phyloP scores from a whole-genome alignment of 2,797 vertebrate species.

The Pseudotriccus pelzelni region DNA sequence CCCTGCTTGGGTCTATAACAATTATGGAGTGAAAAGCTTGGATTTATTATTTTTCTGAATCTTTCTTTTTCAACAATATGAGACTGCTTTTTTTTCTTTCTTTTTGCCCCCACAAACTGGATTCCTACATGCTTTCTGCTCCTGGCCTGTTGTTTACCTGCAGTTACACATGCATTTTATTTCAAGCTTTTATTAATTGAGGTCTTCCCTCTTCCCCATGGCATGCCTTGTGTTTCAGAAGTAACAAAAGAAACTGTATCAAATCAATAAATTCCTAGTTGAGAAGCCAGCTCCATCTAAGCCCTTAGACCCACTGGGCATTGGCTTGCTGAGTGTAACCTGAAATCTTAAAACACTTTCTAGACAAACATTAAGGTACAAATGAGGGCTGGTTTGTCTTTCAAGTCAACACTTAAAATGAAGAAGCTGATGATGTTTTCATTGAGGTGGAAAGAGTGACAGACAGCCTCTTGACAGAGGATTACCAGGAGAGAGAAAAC shows the following conservation, averaged over 20 bases:
- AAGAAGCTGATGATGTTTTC: constrained; percentile 72
- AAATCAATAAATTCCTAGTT: constrained; percentile 70
- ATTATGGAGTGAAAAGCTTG: background rate
- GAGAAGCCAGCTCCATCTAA: constrained; percentile 50
- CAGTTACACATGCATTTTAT: constrained; percentile 60
- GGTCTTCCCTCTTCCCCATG: background rate
- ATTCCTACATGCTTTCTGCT: background rate
- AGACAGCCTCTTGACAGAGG: constrained; percentile 70
- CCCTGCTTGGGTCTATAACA: background rate
- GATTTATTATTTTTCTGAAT: background rate
- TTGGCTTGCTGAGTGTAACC: constrained; percentile 64
- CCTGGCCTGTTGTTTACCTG: background rate
- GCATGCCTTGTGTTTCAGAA: constrained; percentile 34
- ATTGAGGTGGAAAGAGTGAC: constrained; percentile 65
- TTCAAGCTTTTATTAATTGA: constrained; percentile 68
- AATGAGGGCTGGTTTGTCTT: constrained; percentile 69
- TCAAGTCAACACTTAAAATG: constrained; percentile 72
- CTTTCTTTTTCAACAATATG: background rate
- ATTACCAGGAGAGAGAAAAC: constrained; percentile 70
- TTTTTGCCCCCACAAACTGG: background rate
- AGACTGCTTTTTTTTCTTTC: background rate
- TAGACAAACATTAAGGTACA: constrained; percentile 51
- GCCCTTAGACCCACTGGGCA: constrained; percentile 60
- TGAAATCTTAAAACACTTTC: constrained; percentile 73
- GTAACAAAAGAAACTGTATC: constrained; percentile 76